A percentile compares a stretch with the other conserved stretches of the same genome.
Evolutionary conservation across 1,140 invertebrate genomes (phyloP).

Genomic region (Drusus annulatus): DNA sequence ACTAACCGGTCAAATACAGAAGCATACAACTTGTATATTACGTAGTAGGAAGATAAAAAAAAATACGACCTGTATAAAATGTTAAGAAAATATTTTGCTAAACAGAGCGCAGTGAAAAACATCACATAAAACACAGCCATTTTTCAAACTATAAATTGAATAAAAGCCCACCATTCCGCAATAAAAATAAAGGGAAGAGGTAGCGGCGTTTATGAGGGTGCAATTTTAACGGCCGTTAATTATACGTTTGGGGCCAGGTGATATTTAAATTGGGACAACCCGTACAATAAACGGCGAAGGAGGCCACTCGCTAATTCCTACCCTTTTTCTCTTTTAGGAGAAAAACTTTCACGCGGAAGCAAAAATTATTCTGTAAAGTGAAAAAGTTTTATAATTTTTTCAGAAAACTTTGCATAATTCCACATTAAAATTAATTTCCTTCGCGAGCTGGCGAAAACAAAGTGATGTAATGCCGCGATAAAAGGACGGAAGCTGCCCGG

Average conservation of each 20-base stretch:
- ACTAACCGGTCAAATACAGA: too few relatives aligned
- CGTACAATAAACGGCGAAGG: background rate
- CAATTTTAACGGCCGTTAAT: constrained; percentile 15
- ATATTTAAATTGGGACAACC: constrained; percentile 17
- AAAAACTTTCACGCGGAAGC: constrained; percentile 3
- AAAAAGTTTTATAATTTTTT: too few relatives aligned
- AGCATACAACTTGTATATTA: too few relatives aligned
- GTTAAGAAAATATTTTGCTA: too few relatives aligned
- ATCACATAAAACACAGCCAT: background rate
- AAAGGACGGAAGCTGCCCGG: too few relatives aligned
- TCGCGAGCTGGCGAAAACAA: background rate
- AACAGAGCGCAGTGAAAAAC: too few relatives aligned
- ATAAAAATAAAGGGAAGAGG: background rate
- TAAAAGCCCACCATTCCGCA: constrained; percentile 17
- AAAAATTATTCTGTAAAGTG: background rate
- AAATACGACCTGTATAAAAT: too few relatives aligned
- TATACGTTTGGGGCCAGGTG: constrained; percentile 3
- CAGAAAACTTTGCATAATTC: too few relatives aligned
- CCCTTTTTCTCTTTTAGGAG: too few relatives aligned
- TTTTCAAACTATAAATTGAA: constrained; percentile 6
- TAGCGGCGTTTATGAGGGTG: background rate
- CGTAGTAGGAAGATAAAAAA: too few relatives aligned
- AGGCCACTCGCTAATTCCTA: too few relatives aligned
- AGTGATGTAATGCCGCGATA: background rate
- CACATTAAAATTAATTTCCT: too few relatives aligned